Evolutionary conservation across 2,113 vertebrate species (phyloP).

Genomic region (Rhizomys pruinosus): DNA sequence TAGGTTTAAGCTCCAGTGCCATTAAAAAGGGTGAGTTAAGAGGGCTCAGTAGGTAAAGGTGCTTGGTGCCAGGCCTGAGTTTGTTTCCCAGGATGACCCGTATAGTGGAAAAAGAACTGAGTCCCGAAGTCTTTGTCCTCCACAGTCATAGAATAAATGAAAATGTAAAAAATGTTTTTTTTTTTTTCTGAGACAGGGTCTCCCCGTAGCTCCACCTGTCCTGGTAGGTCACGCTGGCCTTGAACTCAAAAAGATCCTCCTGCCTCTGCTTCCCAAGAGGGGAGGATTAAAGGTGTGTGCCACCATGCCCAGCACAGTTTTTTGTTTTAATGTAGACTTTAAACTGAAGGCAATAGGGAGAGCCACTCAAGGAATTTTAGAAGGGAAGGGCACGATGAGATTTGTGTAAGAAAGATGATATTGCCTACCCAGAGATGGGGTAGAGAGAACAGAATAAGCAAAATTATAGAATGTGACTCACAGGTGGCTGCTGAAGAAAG

Average conservation of each 20-base stretch:
- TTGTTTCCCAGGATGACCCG: not conserved
- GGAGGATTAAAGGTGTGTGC: too few species aligned
- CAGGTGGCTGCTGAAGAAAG: not conserved
- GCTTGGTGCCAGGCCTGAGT: not conserved
- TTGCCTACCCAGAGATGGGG: slow-evolving; percentile 17
- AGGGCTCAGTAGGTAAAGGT: too few species aligned
- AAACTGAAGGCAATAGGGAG: not conserved
- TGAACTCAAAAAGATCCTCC: too few species aligned
- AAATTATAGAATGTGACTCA: not conserved
- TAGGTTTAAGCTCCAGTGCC: not conserved
- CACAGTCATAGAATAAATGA: too few species aligned
- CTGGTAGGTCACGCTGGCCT: too few species aligned
- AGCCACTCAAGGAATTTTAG: slow-evolving; percentile 28
- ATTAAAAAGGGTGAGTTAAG: not conserved
- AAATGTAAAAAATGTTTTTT: too few species aligned
- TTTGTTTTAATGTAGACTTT: not conserved
- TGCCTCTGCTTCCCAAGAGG: too few species aligned
- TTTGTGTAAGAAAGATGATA: slow-evolving; percentile 24
- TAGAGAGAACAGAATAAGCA: not conserved
- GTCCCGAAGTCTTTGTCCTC: too few species aligned
- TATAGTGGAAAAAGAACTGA: not conserved
- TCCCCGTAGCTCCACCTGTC: too few species aligned
- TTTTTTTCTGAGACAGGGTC: too few species aligned
- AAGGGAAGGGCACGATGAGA: slow-evolving; percentile 23
- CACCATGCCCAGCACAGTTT: too few species aligned